phyloP scores from a whole-genome alignment of 2,888 invertebrate species.

The Panzeria rudis region DNA sequence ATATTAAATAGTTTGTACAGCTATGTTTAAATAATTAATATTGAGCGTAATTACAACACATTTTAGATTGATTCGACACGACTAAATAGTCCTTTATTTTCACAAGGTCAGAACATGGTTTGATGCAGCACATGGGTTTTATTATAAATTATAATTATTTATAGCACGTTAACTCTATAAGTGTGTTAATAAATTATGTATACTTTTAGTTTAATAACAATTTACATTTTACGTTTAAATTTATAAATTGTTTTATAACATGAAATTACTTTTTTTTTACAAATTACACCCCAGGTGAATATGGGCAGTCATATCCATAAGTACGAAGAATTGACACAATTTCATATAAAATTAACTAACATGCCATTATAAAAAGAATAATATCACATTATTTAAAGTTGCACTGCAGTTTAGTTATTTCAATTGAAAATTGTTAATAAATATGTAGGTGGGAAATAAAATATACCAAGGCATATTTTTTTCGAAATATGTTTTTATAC shows the following conservation, averaged over 20 bases:
- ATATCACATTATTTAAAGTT: too few relatives aligned
- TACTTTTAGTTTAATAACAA: constrained; percentile 44
- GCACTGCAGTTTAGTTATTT: too few relatives aligned
- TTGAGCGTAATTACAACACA: constrained; percentile 12
- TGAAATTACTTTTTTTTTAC: constrained; percentile 2
- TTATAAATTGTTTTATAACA: constrained; percentile 36
- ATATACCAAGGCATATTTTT: too few relatives aligned
- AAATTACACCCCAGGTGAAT: background rate
- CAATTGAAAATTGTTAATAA: too few relatives aligned
- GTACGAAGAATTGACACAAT: background rate
- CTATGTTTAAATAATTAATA: background rate
- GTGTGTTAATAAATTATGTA: constrained; percentile 47
- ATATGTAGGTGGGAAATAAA: too few relatives aligned
- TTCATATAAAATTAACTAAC: background rate
- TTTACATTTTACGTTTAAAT: constrained; percentile 20
- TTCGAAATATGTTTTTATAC: too few relatives aligned
- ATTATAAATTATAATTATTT: constrained; percentile 59
- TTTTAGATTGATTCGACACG: constrained; percentile 25
- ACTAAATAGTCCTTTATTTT: constrained; percentile 1
- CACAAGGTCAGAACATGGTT: background rate
- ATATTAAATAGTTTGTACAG: background rate
- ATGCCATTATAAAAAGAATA: too few relatives aligned
- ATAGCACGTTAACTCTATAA: constrained; percentile 46
- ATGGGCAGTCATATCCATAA: too few relatives aligned
- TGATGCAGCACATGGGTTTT: constrained; percentile 6